Evolutionary conservation across 1,140 invertebrate species (phyloP).

Genomic region (Achroia grisella): DNA sequence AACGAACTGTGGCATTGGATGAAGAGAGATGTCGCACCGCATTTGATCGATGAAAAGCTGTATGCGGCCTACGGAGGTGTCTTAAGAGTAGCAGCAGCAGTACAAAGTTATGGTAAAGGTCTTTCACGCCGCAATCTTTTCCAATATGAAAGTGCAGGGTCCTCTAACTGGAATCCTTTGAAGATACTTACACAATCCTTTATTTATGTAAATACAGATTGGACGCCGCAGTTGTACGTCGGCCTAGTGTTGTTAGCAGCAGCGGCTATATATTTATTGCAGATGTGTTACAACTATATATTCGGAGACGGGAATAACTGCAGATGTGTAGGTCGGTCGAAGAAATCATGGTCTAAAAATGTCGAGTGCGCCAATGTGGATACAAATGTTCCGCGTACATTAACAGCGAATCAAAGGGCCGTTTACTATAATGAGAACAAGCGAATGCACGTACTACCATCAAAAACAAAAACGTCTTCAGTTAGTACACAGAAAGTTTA

Average conservation of each 20-base stretch:
- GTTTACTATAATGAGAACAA: slow-evolving; percentile 26
- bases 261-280: slow-evolving; percentile 36
- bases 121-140: slow-evolving; percentile 47
- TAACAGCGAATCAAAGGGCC: slow-evolving; percentile 30
- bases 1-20: slow-evolving; percentile 75
- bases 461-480: slow-evolving; percentile 31
- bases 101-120: slow-evolving; percentile 68
- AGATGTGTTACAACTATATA: slow-evolving; percentile 44
- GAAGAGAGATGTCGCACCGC: slow-evolving; percentile 71
- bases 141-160: slow-evolving; percentile 19
- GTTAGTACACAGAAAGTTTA: slow-evolving; percentile 39
- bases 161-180: slow-evolving; percentile 43
- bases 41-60: slow-evolving; percentile 75
- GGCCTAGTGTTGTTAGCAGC: slow-evolving; percentile 32
- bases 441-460: slow-evolving; percentile 7
- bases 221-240: slow-evolving; percentile 36
- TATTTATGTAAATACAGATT: slow-evolving; percentile 37
- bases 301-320: slow-evolving; percentile 32
- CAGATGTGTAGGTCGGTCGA: slow-evolving; percentile 20
- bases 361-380: slow-evolving; percentile 40
- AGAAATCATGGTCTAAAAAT: slow-evolving; percentile 15
- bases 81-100: slow-evolving; percentile 72
- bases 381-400: slow-evolving; percentile 36
- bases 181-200: slow-evolving; percentile 30
- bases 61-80: slow-evolving; percentile 77